These are phyloP conservation scores for Tokudaia muenninki DNA, from an alignment of 2,797 vertebrate genomes.

Conservation along the genomic window DNA sequence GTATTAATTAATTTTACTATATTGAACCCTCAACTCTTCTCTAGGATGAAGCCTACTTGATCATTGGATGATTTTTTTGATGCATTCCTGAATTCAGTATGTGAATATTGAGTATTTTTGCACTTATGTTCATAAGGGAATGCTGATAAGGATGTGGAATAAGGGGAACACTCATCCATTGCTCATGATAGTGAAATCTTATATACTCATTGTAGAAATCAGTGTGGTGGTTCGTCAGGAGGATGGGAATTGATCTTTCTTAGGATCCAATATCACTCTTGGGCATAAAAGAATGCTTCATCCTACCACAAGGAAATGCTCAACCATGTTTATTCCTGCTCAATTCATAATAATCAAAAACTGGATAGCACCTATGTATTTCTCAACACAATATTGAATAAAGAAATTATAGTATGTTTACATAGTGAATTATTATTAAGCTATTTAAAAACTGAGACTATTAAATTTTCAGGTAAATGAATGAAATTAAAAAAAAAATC, in stretches of 20 bases:
- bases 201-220: not conserved
- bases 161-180: not conserved
- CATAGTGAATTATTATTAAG: not conserved
- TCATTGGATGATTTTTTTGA: not conserved
- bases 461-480: not conserved
- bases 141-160: not conserved
- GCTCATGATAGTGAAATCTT: not conserved
- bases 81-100: not conserved
- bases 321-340: not conserved
- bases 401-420: not conserved
- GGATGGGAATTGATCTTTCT: not conserved
- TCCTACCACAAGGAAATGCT: not conserved
- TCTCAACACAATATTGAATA: not conserved
- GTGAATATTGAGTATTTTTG: not conserved
- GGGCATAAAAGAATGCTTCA: not conserved
- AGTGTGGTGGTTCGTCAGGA: not conserved
- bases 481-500: not conserved
- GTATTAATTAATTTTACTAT: not conserved
- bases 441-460: not conserved
- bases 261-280: not conserved
- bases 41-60: not conserved
- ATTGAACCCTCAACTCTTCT: not conserved
- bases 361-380: rapidly evolving
- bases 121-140: not conserved
- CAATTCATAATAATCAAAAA: not conserved